Evolutionary conservation across 2,797 vertebrate species (phyloP).

Genomic region (Macroramphosus scolopax): DNA sequence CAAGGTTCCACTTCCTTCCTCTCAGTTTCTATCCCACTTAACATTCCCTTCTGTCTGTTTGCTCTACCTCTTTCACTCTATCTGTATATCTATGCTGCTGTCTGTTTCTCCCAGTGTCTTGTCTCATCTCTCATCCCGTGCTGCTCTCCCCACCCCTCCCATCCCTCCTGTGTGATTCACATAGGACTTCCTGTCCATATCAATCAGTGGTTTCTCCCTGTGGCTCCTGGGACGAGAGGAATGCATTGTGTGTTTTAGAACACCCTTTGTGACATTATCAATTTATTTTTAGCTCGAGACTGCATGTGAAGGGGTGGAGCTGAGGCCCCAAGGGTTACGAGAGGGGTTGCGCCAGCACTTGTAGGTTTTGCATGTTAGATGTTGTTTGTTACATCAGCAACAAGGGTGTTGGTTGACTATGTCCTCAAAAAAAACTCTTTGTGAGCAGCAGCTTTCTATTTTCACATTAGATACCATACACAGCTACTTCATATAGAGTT

Average conservation of each 20-base stretch:
- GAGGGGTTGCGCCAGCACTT: slow-evolving; percentile 59
- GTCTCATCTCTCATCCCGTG: slow-evolving; percentile 32
- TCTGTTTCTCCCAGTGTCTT: slow-evolving; percentile 26
- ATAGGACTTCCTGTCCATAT: slow-evolving; percentile 73
- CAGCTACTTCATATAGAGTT: slow-evolving; percentile 26
- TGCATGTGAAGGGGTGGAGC: slow-evolving; percentile 36
- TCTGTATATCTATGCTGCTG: slow-evolving; percentile 28
- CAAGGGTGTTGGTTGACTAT: slow-evolving; percentile 22
- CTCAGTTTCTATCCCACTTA: slow-evolving; percentile 35
- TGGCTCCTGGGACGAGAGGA: slow-evolving; percentile 66
- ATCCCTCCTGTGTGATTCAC: slow-evolving; percentile 34
- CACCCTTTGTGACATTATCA: slow-evolving; percentile 76
- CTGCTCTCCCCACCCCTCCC: slow-evolving; percentile 17
- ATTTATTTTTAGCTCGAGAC: slow-evolving; percentile 75
- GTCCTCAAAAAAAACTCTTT: neutral
- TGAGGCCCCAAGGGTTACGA: slow-evolving; percentile 48
- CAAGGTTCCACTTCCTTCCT: slow-evolving; percentile 13
- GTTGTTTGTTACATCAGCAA: slow-evolving; percentile 24
- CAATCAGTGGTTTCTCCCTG: slow-evolving; percentile 71
- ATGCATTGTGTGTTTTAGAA: slow-evolving; percentile 75
- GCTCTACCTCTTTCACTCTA: slow-evolving; percentile 11
- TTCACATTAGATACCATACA: slow-evolving; percentile 16
- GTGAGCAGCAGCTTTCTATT: slow-evolving; percentile 10
- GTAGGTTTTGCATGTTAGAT: slow-evolving; percentile 35
- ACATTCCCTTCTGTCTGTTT: slow-evolving; percentile 40